Base-by-base conservation (phyloP, 2,888 invertebrate genomes). In the Megaustenia siamemsis region DNA sequence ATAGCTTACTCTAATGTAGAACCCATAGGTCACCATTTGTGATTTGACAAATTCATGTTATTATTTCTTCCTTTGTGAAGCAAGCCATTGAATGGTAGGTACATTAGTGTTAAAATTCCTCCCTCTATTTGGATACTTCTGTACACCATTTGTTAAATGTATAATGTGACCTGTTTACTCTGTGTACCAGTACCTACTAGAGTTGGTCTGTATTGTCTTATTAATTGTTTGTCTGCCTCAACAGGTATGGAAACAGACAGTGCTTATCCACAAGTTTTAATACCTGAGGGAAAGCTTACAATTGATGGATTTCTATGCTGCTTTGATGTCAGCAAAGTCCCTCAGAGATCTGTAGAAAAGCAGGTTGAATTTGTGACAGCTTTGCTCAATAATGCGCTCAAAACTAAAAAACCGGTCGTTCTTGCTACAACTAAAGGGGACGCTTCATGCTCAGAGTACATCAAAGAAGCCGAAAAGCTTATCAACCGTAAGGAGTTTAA, bases 351-450 rank as follows among this genome's bases (percentile, higher is more conserved):
- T 91, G 95, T 98, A 94, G 98, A 98, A 93, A 97, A 97, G 92
- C 98, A 93, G 86, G 90, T 92, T 28, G 93, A 98, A 93, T 96
- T 96, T 91, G 96, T 97, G 83, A 96, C 97, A 76, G 88, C 92
- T 71, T 92, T 98, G 88, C 95, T 98, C 85, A 97, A 96, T 92
- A 97, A 97, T 95, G 95, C 98, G 92, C 94, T 97, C 84, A 98
- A 98, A 95, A 96, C 97, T 15, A 99, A 99, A 94, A 98, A 99
- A 93, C 99, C 99, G 0, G 96, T 99, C 24, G 97, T 99, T 6
- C 95, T 99, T 87, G 98, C 97, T 1, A 98, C 99, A 28, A 97
- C 98, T 0, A 99, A 99, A 95, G 97, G 98, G 94, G 99, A 99
- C 93, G 98, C 98, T 93, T 96, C 97, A 0, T 97, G 96, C 93